Base-by-base conservation (phyloP, 2,888 invertebrate genomes). In the Andrena bucephala region DNA sequence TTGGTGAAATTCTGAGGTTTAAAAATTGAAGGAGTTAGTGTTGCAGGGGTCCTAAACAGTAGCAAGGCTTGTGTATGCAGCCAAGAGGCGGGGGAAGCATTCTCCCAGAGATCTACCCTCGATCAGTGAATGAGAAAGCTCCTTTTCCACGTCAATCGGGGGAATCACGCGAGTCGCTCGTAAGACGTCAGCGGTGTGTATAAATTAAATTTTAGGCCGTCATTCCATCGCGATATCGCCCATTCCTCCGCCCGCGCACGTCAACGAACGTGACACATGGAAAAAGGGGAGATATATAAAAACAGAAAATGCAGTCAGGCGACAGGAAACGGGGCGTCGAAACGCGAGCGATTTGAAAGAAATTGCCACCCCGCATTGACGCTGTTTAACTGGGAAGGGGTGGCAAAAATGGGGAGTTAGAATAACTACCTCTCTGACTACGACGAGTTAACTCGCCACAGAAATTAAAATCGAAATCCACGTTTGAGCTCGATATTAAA, bases 111-210 rank as follows among this genome's bases (percentile, higher is more conserved):
- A 69, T 59, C 69, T 69, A 69, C 69, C 69, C 29, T 48, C 13
- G 27, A 4, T 42, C 10, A 24, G 31, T 27, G 20, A 20, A 59
- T 16, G 57, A 20, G 27, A 42, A 42, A 63, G 16, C 36, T 62
- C 42, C 16, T 57, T 62, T 62, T 29, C 13, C 27, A 42, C 27
- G 59, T 29, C 16, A 7, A 29, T 13, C 59, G 31, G 36, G n/a
- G 27, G 10, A 42, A 69, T 59, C 69, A 69, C 69, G 69, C 69
- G 69, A 69, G 2, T 69, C n/a, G 59, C 69, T 69, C 69, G 69
- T 59, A 57, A 69, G 6, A 42, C 42, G 27, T 29, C 20, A 8
- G 42, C 36, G 20, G 29, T 29, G 69, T 6, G 57, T n/a, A 48
- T 27, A 42, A 59, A 29, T 42, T 48, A 65, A 27, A 42, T 42